Percentiles rank a stretch among this genome's conserved stretches.
Conservation (phyloP, 2,888 invertebrate species). For the Drosophila lutescens region DNA sequence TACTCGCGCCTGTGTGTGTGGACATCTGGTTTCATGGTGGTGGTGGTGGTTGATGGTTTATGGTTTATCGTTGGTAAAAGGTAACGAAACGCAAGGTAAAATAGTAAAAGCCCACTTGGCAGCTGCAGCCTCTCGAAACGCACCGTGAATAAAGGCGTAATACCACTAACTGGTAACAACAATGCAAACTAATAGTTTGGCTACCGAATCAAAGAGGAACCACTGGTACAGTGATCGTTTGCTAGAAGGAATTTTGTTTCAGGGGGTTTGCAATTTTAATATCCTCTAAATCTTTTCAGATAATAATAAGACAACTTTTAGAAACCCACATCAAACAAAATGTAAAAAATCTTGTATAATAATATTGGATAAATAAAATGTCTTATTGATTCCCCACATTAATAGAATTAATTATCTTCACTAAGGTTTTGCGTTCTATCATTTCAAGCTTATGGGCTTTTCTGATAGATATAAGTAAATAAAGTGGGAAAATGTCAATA, state of each 20-base stretch:
- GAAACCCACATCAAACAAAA: too few relatives aligned
- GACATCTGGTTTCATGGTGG: conserved; percentile 26
- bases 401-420: too few relatives aligned
- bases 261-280: too few relatives aligned
- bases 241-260: not conserved
- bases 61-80: conserved; percentile 21
- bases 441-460: too few relatives aligned
- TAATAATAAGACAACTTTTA: too few relatives aligned
- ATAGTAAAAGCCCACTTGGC: conserved; percentile 15
- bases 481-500: too few relatives aligned
- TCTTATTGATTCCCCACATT: too few relatives aligned
- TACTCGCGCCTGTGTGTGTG: conserved; percentile 22
- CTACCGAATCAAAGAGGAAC: conserved; percentile 20
- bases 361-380: too few relatives aligned
- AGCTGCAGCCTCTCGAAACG: conserved; percentile 40
- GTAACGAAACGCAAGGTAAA: conserved; percentile 21
- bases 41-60: conserved; percentile 11
- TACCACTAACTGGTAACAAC: conserved; percentile 17
- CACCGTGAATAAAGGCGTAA: conserved; percentile 25
- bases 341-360: too few relatives aligned
- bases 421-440: too few relatives aligned
- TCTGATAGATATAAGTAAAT: too few relatives aligned
- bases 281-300: too few relatives aligned
- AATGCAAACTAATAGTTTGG: conserved; percentile 28
- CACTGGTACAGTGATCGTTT: not conserved